Percentiles rank a stretch among this genome's conserved stretches.
phyloP scores from a whole-genome alignment of 2,888 invertebrate species.

The Scaptomyza reducta region DNA sequence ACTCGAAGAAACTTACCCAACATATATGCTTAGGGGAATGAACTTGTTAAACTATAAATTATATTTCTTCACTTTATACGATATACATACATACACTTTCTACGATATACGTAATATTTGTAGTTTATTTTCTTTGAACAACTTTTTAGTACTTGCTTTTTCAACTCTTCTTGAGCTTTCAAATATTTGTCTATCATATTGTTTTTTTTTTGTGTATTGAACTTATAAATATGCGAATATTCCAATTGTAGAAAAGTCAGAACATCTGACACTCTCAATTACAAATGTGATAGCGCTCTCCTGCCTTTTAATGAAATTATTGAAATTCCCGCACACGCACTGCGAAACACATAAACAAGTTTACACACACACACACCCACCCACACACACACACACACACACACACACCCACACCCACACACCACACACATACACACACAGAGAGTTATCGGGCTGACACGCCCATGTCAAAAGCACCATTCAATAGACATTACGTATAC shows the following conservation, averaged over 20 bases:
- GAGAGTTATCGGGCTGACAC: constrained; percentile 30
- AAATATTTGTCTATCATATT: neutral
- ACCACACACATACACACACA: constrained; percentile 9
- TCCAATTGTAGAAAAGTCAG: constrained; percentile 8
- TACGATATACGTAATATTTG: no score
- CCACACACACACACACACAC: no score
- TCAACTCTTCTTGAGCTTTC: no score
- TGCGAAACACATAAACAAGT: neutral
- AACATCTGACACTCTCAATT: constrained; percentile 55
- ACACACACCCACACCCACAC: no score
- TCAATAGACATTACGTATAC: constrained; percentile 68
- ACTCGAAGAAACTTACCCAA: neutral
- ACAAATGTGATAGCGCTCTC: constrained; percentile 58
- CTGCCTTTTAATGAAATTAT: constrained; percentile 73
- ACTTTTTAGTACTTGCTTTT: no score
- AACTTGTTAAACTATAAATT: no score
- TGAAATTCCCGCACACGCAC: constrained; percentile 62
- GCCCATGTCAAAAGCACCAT: constrained; percentile 65
- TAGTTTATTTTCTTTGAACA: no score
- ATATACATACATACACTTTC: no score
- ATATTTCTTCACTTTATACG: no score
- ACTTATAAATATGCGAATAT: constrained; percentile 20
- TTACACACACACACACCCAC: constrained; percentile 7
- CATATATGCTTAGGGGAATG: no score
- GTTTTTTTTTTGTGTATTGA: neutral